Evolutionary conservation across 1,140 invertebrate species (phyloP).

Genomic region (Sinella curviseta): DNA sequence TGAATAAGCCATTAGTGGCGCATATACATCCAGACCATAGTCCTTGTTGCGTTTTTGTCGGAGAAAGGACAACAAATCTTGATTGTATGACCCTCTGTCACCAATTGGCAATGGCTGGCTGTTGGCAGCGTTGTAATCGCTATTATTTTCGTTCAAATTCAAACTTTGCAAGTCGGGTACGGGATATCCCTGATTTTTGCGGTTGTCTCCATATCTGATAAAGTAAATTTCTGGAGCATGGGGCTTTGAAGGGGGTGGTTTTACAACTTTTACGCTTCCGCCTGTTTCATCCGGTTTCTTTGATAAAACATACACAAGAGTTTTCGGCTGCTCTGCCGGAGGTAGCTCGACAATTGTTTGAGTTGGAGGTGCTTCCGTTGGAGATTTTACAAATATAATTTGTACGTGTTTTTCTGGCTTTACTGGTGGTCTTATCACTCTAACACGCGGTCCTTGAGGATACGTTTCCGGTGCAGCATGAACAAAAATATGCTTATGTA

Average conservation of each 20-base stretch:
- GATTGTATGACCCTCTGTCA: neutral
- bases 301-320: slow-evolving; percentile 23
- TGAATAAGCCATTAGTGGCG: neutral
- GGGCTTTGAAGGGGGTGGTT: neutral
- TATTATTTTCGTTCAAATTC: neutral
- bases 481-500: slow-evolving; percentile 77
- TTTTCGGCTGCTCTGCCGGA: neutral
- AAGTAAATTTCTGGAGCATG: neutral
- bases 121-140: neutral
- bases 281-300: neutral
- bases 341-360: slow-evolving; percentile 53
- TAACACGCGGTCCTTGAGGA: slow-evolving; percentile 52
- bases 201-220: slow-evolving; percentile 27
- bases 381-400: slow-evolving; percentile 84
- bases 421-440: neutral
- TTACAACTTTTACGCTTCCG: neutral
- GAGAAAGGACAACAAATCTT: neutral
- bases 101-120: neutral
- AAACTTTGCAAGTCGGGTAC: neutral
- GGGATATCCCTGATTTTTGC: neutral
- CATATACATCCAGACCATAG: neutral
- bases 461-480: slow-evolving; percentile 76
- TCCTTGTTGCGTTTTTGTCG: neutral
- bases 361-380: slow-evolving; percentile 73
- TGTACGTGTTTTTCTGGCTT: slow-evolving; percentile 80